These are phyloP conservation scores for Zoanthus sociatus DNA, from an alignment of 92 coral and sea anemone species.

Conservation along the genomic window DNA sequence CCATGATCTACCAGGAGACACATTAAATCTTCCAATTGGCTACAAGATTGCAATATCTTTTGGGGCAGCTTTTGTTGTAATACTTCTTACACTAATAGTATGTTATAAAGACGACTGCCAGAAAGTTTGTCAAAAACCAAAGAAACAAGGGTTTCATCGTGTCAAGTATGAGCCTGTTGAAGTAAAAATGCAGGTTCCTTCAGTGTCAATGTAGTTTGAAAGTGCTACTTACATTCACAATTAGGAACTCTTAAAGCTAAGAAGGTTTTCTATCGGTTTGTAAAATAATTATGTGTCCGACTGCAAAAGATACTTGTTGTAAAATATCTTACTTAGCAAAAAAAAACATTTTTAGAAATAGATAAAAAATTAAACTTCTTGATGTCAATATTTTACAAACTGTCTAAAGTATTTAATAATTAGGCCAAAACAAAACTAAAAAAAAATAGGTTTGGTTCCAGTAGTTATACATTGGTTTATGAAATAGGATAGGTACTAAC, in stretches of 20 bases:
- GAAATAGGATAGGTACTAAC: too few species aligned
- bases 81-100: slow-evolving; percentile 63
- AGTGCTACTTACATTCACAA: not conserved
- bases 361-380: too few species aligned
- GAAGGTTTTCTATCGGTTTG: not conserved
- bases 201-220: not conserved
- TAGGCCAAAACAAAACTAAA: too few species aligned
- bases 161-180: slow-evolving; percentile 84
- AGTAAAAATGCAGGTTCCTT: slow-evolving; percentile 80
- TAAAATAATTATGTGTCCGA: not conserved
- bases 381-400: too few species aligned
- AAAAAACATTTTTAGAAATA: too few species aligned
- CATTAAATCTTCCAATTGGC: slow-evolving; percentile 77
- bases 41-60: slow-evolving; percentile 85
- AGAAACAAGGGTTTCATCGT: slow-evolving; percentile 60
- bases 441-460: too few species aligned
- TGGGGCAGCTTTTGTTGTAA: slow-evolving; percentile 67
- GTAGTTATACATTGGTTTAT: too few species aligned
- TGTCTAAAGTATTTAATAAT: too few species aligned
- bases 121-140: slow-evolving; percentile 61
- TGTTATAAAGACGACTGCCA: slow-evolving; percentile 92
- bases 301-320: too few species aligned
- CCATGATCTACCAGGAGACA: slow-evolving; percentile 82
- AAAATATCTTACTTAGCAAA: too few species aligned
- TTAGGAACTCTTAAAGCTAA: not conserved